phyloP scores from a whole-genome alignment of 2,113 vertebrate genomes.

The Prionailurus bengalensis region DNA sequence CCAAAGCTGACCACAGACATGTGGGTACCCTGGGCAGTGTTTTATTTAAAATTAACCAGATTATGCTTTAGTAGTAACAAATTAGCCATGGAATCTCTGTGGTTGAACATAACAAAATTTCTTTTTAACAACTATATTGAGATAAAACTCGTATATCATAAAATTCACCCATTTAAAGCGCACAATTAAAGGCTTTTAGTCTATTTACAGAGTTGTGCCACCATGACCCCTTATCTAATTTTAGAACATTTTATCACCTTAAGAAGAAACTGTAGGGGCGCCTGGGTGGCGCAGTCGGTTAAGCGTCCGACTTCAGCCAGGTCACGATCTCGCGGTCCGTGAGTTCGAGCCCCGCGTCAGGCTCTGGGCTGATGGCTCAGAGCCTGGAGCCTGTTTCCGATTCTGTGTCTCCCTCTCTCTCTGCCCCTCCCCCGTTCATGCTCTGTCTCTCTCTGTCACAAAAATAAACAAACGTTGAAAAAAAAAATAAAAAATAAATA shows the following conservation, averaged over 20 bases:
- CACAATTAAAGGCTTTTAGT: not conserved
- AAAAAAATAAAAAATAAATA: too few relatives aligned
- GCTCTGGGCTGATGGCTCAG: too few relatives aligned
- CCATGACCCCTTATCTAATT: conserved; percentile 19
- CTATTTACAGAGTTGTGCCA: not conserved
- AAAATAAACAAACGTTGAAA: too few relatives aligned
- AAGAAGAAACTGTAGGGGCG: not conserved
- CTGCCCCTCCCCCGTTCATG: too few relatives aligned
- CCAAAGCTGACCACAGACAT: not conserved
- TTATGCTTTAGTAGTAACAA: not conserved
- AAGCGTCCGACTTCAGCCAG: too few relatives aligned
- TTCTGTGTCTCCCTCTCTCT: too few relatives aligned
- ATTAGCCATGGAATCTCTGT: conserved; percentile 26
- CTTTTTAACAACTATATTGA: conserved; percentile 16
- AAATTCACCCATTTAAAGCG: not conserved
- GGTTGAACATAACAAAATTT: not conserved
- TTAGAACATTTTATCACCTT: not conserved
- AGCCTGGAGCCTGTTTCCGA: too few relatives aligned
- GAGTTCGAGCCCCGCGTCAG: too few relatives aligned
- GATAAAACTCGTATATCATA: not conserved
- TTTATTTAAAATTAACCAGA: conserved; percentile 12
- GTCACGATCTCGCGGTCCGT: too few relatives aligned
- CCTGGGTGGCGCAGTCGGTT: too few relatives aligned
- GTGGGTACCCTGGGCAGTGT: not conserved
- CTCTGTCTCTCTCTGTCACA: too few relatives aligned